Base-by-base conservation (phyloP, 2,113 vertebrate genomes). In the Rattus rattus region DNA sequence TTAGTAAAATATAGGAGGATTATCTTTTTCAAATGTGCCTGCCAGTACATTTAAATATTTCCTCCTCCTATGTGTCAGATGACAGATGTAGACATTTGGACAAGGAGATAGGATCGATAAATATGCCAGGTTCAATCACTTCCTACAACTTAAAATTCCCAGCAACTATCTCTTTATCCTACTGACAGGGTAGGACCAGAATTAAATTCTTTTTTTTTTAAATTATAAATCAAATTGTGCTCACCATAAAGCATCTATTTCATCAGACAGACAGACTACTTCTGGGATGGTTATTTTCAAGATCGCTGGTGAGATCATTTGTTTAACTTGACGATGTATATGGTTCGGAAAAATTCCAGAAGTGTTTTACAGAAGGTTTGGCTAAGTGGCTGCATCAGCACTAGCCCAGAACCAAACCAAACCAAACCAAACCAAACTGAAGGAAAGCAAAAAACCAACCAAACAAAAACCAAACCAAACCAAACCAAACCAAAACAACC, bases 11-110 rank as follows among this genome's bases (percentile, higher is more conserved):
- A 59, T 65, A 36, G 1, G 19, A 85, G 7, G 33, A 20, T 75
- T 85, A 69, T 69, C 54, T 90, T 94, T 97, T 76, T 13, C 26
- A 76, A 59, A 33, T 96, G 92, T 59, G 93, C 56, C 92, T 77
- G 13, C 92, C 14, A 19, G 30, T 26, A 80, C 94, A 88, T 94
- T 84, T 65, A 92, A 96, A 47, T 89, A 80, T 92, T 93, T 90
- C 65, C 8, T 93, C 49, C 88, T 69, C 73, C 9, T 89, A 19
- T 88, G 65, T 90, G 22, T 95, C 79, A 76, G 59, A 63, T 96
- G 89, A 91, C n/a, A 84, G 61, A 75, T 36, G 7, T 11, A 86
- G 22, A n/a, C 36, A 22, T 77, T 43, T 39, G 61, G 43, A 73
- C 33, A 28, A 20, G 28, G 90, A 95, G 63, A 73, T 52, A 54